phyloP scores from a whole-genome alignment of 2,888 invertebrate species.

The Drosophila picticornis region DNA sequence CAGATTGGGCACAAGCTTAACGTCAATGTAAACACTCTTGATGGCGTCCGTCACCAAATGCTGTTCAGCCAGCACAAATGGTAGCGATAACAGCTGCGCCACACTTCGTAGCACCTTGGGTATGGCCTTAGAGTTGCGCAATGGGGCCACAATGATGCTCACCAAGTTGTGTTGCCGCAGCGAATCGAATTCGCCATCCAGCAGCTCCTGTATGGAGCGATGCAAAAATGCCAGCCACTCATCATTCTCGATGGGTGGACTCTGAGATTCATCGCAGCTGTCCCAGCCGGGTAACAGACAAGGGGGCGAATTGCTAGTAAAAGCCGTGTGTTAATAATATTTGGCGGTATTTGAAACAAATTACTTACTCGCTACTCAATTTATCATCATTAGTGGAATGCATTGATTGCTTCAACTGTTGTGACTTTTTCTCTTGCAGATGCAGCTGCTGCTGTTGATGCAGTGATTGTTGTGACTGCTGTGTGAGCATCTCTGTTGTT shows the following conservation, averaged over 20 bases:
- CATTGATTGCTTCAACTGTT: conserved; percentile 66
- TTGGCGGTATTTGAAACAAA: neutral
- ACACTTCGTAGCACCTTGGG: conserved; percentile 88
- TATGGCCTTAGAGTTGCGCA: conserved; percentile 88
- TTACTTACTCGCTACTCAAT: conserved; percentile 75
- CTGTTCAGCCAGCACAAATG: conserved; percentile 87
- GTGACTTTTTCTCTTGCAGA: conserved; percentile 29
- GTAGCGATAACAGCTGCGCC: conserved; percentile 88
- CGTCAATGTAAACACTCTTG: conserved; percentile 90
- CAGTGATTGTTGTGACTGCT: conserved; percentile 51
- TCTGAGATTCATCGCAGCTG: conserved; percentile 86
- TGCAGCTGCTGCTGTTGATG: conserved; percentile 37
- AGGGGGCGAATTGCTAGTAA: conserved; percentile 82
- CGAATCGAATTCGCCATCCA: conserved; percentile 92
- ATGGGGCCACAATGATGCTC: conserved; percentile 88
- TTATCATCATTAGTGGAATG: conserved; percentile 82
- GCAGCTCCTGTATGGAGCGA: conserved; percentile 92
- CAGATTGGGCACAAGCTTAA: conserved; percentile 92
- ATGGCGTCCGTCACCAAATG: conserved; percentile 86
- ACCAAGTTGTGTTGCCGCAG: conserved; percentile 90
- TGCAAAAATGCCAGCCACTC: conserved; percentile 95
- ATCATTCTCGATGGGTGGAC: conserved; percentile 91
- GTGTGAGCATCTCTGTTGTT: conserved; percentile 67
- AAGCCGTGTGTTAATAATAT: neutral
- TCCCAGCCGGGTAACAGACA: conserved; percentile 85